Evolutionary conservation across 2,797 vertebrate species (phyloP), one percentile per base, ranked within the genome.

Genomic region (Ambastaia sidthimunki): DNA sequence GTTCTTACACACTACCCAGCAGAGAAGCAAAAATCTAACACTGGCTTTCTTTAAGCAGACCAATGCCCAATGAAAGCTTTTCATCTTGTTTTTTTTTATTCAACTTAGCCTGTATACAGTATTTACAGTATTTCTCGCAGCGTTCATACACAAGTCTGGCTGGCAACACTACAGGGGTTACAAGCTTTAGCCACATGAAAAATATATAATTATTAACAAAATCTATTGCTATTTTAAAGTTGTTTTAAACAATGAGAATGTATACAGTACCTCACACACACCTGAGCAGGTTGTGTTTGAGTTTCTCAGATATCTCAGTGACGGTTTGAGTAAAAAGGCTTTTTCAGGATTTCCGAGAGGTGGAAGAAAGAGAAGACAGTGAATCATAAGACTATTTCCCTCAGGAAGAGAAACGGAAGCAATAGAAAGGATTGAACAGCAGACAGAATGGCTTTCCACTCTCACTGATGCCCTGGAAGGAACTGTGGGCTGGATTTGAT

Each of bases 311-410:
- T 19, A 71, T 62, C 44, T 50, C 44, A 78, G 47, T 50, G 37
- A 57, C 25, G 31, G 48, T 12, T 21, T 7, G 28, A 57, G n/a
- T 75, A 9, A 69, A 65, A 41, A 62, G 48, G 54, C 7, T 60
- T 77, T 47, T 70, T 66, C 72, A 63, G 41, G 55, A 71, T 57
- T 69, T 60, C 12, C 23, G 19, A 69, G 44, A 70, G 47, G 18
- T 23, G 47, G 13, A n/a, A 72, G 31, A 83, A 80, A 44, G 31
- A 62, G 37, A 63, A 59, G 50, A 68, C 34, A 59, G 71, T 62
- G 71, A 76, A 47, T 81, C 63, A 74, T 59, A 85, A 76, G 65
- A 18, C 59, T 41, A 79, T 62, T 80, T 84, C 74, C 80, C 55
- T 1, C n/a, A 71, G 85, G 83, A 74, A 37, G 77, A 75, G 70